These are phyloP conservation scores for Belonocnema kinseyi DNA, from an alignment of 1,140 invertebrate species.

Conservation along the genomic window DNA sequence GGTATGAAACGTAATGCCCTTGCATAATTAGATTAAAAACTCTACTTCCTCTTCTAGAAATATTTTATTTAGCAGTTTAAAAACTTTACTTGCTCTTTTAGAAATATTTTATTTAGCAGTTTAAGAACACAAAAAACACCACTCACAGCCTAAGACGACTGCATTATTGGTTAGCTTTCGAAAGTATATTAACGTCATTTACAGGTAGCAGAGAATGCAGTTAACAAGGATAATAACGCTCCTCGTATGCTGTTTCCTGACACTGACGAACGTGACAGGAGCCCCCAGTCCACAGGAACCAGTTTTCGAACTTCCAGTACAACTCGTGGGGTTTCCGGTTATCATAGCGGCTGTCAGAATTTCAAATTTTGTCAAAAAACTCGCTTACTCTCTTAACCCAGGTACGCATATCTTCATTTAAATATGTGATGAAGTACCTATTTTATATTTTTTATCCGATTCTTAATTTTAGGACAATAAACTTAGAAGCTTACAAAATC, in stretches of 20 bases:
- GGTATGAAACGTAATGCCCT: neutral
- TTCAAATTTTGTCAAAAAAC: slow-evolving; percentile 88
- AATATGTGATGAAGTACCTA: neutral
- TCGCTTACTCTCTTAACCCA: slow-evolving; percentile 87
- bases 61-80: no score
- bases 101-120: no score
- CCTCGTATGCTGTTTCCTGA: slow-evolving; percentile 60
- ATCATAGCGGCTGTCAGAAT: slow-evolving; percentile 88
- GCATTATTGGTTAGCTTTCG: no score
- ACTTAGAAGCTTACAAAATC: no score
- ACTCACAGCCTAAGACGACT: no score
- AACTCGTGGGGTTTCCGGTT: slow-evolving; percentile 88
- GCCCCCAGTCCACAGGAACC: slow-evolving; percentile 76
- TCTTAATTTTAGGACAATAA: neutral
- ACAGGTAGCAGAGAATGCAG: slow-evolving; percentile 55
- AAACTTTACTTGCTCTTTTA: no score
- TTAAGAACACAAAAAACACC: no score
- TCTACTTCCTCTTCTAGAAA: neutral
- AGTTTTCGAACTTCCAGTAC: slow-evolving; percentile 85
- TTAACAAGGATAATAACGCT: slow-evolving; percentile 45
- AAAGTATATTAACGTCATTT: neutral
- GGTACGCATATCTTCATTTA: slow-evolving; percentile 78
- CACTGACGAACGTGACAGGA: slow-evolving; percentile 62
- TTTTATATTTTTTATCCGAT: no score
- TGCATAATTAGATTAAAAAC: neutral